Evolutionary conservation across 1,140 invertebrate species (phyloP).

Genomic region (Oryzaephilus surinamensis): DNA sequence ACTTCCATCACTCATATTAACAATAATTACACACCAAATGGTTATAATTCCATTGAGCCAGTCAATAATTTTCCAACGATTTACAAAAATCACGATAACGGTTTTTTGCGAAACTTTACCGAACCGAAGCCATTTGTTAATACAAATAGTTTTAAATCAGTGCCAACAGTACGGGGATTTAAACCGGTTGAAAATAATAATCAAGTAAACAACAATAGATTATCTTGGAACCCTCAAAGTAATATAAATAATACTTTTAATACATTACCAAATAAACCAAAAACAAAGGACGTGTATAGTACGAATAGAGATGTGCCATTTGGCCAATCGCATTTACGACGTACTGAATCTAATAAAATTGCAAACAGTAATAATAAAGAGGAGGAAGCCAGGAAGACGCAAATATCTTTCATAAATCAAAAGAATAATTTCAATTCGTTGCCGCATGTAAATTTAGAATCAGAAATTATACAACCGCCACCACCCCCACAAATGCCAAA

Average conservation of each 20-base stretch:
- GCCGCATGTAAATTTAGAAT: too few species aligned
- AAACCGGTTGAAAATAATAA: conserved; percentile 15
- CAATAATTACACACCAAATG: conserved; percentile 11
- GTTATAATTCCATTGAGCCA: conserved; percentile 3
- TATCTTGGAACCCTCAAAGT: conserved; percentile 19
- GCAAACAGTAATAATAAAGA: not conserved
- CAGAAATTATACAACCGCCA: conserved; percentile 20
- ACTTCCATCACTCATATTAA: conserved; percentile 29
- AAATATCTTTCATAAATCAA: too few species aligned
- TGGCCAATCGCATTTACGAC: conserved; percentile 24
- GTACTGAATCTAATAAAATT: conserved; percentile 24
- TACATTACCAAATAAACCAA: conserved; percentile 14
- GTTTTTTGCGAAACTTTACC: not conserved
- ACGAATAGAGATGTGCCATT: conserved; percentile 25
- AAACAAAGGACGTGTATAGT: conserved; percentile 13
- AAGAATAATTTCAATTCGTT: too few species aligned
- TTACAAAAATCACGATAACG: conserved; percentile 5
- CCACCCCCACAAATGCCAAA: conserved; percentile 39
- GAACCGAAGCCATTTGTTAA: conserved; percentile 17
- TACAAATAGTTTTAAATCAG: conserved; percentile 22
- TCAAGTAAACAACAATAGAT: conserved; percentile 15
- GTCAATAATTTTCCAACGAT: not conserved
- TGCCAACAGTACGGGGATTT: conserved; percentile 32
- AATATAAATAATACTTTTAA: too few species aligned
- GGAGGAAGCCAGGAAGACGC: too few species aligned